Conservation (phyloP, 1,140 invertebrate species). For the Hormaphis cornu region DNA sequence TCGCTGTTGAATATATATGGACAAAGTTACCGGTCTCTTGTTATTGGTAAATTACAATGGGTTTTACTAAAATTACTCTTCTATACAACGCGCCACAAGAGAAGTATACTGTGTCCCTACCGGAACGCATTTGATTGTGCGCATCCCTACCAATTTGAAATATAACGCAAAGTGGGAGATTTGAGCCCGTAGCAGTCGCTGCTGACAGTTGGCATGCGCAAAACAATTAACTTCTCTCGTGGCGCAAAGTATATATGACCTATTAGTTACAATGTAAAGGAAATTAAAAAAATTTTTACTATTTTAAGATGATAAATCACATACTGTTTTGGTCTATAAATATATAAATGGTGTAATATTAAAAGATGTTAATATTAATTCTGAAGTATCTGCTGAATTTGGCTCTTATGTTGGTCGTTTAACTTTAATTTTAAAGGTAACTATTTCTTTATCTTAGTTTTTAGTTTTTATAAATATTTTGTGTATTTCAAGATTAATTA, state of each 20-base stretch:
- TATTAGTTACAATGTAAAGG: not conserved
- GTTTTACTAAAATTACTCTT: not conserved
- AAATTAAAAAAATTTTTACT: not conserved
- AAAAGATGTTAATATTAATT: not conserved
- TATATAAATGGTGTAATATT: slow-evolving; percentile 5
- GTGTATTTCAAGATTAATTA: too few species aligned
- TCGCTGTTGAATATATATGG: not conserved
- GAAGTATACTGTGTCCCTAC: too few species aligned
- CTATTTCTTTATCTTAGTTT: not conserved
- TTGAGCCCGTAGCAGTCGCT: too few species aligned
- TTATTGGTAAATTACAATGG: not conserved
- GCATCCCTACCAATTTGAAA: too few species aligned
- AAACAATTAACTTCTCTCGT: not conserved
- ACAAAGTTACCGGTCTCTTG: not conserved
- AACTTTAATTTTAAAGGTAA: not conserved
- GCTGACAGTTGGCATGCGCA: too few species aligned
- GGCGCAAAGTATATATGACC: not conserved
- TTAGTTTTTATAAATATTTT: not conserved
- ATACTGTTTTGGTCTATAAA: not conserved
- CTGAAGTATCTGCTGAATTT: not conserved
- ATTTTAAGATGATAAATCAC: not conserved
- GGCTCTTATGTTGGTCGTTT: slow-evolving; percentile 8
- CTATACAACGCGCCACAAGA: not conserved
- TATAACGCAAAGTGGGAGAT: too few species aligned
- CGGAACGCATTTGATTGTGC: too few species aligned